Base-by-base conservation (phyloP, 2,888 invertebrate species). In the Panopea generosa region DNA sequence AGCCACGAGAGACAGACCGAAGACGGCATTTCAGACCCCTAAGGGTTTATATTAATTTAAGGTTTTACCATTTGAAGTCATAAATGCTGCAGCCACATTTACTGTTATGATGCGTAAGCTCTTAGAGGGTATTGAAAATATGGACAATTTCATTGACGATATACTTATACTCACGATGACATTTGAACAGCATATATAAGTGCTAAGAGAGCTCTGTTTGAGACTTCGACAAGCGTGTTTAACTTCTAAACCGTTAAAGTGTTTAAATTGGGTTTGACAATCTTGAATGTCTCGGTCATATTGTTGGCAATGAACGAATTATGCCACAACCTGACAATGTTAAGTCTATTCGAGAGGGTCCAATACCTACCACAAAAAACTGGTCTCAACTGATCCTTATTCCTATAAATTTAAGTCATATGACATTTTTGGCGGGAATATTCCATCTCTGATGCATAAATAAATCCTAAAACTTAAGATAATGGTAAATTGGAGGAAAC, bases 101-200 rank as follows among this genome's bases (percentile, higher is more conserved):
- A 65, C 40, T 56, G 38, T 70, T 29, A 55, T 77, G 11, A 77
- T 77, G 77, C 20, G 71, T 24, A 70, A 68, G 26, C 11, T 80
- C 16, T 43, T 79, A 33, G 43, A 70, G 22, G 77, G 65, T 22
- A 40, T 76, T 7, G 16, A 29, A 45, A 45, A 43, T 43, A 56
- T 72, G 1, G 76, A 76, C 29, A 68, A 69, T 52, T 77, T 69
- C 40, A 33, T 78, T 9, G 81, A 81, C 27, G 81, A 83, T 49
- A 68, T 83, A 7, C 24, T 73, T 16, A 47, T 65, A 1, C 61
- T 50, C 27, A 74, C 79, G 11, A 24, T n/a, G 2, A 73, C 81
- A 6, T 79, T 65, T 43, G 65, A 70, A 24, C 63, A 84, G 16
- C 77, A 83, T 52, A 2, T 80, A 2, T 7, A 45, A 1, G 50